Percentiles rank a stretch among this genome's conserved stretches.
Conservation (phyloP, 2,797 vertebrate genomes). For the Pantherophis alleghaniensis region DNA sequence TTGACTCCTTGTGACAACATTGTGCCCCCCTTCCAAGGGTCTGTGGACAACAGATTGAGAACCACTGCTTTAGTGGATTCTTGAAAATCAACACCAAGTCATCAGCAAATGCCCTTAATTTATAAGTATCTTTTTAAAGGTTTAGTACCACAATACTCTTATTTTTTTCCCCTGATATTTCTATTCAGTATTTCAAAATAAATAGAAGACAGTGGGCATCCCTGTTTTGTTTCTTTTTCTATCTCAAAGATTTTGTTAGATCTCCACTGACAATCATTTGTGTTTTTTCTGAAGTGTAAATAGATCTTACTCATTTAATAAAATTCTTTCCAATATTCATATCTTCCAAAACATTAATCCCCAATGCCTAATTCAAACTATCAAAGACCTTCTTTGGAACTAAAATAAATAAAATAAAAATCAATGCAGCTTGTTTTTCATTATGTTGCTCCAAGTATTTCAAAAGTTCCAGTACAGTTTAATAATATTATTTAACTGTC, state of each 20-base stretch:
- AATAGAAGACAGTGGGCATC: background rate
- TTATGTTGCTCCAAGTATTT: background rate
- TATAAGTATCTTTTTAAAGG: background rate
- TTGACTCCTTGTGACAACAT: background rate
- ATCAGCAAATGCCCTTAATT: background rate
- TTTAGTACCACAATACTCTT: background rate
- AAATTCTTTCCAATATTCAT: background rate
- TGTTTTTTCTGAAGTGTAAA: background rate
- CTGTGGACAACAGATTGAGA: background rate
- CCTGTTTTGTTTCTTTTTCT: background rate
- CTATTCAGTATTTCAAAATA: background rate
- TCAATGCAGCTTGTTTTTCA: background rate
- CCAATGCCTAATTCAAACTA: background rate
- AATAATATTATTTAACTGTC: background rate
- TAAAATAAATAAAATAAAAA: background rate
- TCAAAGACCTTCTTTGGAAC: background rate
- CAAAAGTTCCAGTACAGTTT: background rate
- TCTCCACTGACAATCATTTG: background rate
- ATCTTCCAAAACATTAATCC: background rate
- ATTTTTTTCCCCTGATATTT: background rate
- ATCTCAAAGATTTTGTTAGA: background rate
- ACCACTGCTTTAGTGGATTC: background rate
- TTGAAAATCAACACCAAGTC: background rate
- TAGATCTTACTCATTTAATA: background rate
- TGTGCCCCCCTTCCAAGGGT: no score